Conservation (phyloP, 1,140 invertebrate genomes). For the Hycleus cichorii region DNA sequence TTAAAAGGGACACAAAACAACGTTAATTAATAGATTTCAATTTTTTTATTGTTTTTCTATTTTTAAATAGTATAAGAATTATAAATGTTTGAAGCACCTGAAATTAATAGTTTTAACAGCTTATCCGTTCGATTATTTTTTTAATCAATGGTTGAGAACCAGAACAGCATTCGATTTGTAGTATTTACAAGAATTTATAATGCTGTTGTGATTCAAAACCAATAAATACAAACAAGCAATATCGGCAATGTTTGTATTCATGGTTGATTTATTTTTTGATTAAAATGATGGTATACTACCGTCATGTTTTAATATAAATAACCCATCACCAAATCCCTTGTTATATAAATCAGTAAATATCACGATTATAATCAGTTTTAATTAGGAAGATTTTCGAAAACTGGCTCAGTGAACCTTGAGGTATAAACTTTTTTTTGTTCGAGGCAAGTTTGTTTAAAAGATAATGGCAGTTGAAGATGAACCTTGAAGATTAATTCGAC, state of each 20-base stretch:
- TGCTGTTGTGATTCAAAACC: constrained; percentile 36
- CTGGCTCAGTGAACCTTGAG: constrained; percentile 17
- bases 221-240: constrained; percentile 10
- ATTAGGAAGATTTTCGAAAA: background rate
- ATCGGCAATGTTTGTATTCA: constrained; percentile 4
- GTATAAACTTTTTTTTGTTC: constrained; percentile 1
- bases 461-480: constrained; percentile 15
- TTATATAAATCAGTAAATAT: constrained; percentile 1
- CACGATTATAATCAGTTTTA: constrained; percentile 1
- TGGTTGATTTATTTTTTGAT: background rate
- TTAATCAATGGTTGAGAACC: constrained; percentile 27
- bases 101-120: constrained; percentile 3
- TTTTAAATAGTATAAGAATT: constrained; percentile 6
- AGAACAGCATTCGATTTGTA: constrained; percentile 28
- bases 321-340: constrained; percentile 7
- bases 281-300: background rate
- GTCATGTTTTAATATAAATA: constrained; percentile 6
- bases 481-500: constrained; percentile 7
- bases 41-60: constrained; percentile 7
- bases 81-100: constrained; percentile 9
- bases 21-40: background rate
- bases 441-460: constrained; percentile 14
- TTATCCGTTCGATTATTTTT: constrained; percentile 1
- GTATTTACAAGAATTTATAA: constrained; percentile 32
- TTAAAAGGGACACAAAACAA: constrained; percentile 42